Evolutionary conservation across 2,113 vertebrate species (phyloP), one percentile per base, ranked within the genome.

Genomic region (Boulengeromyrus knoepffleri): DNA sequence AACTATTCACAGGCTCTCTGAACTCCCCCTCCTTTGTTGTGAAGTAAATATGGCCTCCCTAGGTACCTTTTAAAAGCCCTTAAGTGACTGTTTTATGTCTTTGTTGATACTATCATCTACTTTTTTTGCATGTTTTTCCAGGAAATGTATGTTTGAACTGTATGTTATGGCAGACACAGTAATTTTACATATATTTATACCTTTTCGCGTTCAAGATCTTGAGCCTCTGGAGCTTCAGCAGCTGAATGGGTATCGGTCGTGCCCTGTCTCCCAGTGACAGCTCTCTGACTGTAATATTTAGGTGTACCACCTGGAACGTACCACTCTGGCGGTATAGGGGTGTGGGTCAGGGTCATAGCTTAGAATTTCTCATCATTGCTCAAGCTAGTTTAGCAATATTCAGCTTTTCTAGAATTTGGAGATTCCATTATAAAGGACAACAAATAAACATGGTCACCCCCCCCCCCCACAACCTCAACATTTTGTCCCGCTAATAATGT

Each of bases 11-110:
- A 90, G 91, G 93, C 94, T 95, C 93, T 91, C 91, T 92, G 47
- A 80, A 50, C 92, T 93, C 93, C 94, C 95, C 85, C 94, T 92
- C 90, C 87, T 93, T 92, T 91, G 91, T 92, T 95, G 95, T 93
- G 94, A 94, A 92, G 91, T 89, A 66, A 90, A 85, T 80, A 66
- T 21, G 31, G 36, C 39, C 27, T 88, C 56, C 36, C 39, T 42
- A n/a, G 24, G 19, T 31, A 90, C 94, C 92, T 31, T 88, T 36
- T 56, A 93, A 91, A 91, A 80, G 93, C 58, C 39, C 42, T 70
- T 70, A 31, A 21, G 46, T 45, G 19, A 85, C 84, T 86, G n/a
- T 24, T 47, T 27, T 86, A 49, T 27, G 46, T 80, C 10, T 27
- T 21, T 49, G 45, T 50, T 86, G 74, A 80, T 19, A 80, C 36